Evolutionary conservation across 2,888 invertebrate species (phyloP), one percentile per base, ranked within the genome.

Genomic region (Pyralis farinalis): DNA sequence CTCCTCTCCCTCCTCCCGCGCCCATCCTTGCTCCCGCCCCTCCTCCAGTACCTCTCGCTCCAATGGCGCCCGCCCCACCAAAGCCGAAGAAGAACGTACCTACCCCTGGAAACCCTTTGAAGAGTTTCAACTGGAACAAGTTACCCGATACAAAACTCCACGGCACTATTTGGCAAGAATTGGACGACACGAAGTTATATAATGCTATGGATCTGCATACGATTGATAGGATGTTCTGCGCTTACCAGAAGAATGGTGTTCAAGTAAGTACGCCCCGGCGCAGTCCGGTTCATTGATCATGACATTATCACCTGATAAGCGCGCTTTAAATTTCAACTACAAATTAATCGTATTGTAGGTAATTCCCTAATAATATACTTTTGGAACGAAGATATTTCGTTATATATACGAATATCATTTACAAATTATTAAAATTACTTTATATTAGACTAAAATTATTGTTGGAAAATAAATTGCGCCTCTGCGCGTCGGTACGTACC

Each of bases 121-220:
- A 98, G 79, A 97, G 97, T 40, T 97, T 99, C 89, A 99, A 99
- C 87, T 99, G 99, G 99, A 96, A 96, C 37, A 98, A 97, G 73
- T 90, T 98, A 45, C 97, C 98, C 0, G 97, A 98, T 57, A 92
- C 94, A 29, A 97, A 97, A 71, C 90, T 98, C 1, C 94, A 94
- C 53, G 98, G 98, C 7, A 98, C 98, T 0, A 94, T 99, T 47
- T 99, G 98, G 98, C 95, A 94, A 53, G 97, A 97, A 66, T 72
- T 99, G 37, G 98, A 98, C 59, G 98, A 99, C 63, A 93, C 95
- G 0, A 97, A 97, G 74, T 86, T 98, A 51, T 99, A 98, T 77
- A 95, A 95, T 51, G 93, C 94, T 1, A 95, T 98, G 91, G 98
- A 98, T 71, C 89, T 98, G 46, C 95, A 96, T 54, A 94, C 95